Conservation (phyloP, 1,140 invertebrate genomes). For the Mycetomoellerius zeteki region DNA sequence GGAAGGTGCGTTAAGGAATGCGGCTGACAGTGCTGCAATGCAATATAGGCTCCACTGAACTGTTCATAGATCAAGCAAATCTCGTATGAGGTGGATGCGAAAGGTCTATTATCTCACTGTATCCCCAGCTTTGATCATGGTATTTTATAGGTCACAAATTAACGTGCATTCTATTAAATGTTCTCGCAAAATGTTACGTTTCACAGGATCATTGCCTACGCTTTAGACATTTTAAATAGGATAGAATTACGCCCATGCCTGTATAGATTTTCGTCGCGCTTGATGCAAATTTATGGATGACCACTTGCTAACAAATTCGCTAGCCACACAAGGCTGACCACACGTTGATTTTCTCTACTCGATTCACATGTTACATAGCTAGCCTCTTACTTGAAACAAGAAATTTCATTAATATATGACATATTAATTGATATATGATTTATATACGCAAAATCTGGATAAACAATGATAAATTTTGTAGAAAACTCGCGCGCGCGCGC, state of each 20-base stretch:
- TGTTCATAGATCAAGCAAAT: slow-evolving; percentile 50
- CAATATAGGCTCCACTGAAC: slow-evolving; percentile 37
- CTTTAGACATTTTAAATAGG: slow-evolving; percentile 11
- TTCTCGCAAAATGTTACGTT: slow-evolving; percentile 20
- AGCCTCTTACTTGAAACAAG: neutral
- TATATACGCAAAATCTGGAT: neutral
- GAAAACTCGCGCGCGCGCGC: no score
- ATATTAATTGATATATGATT: slow-evolving; percentile 31
- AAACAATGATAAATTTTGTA: neutral
- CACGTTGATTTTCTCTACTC: slow-evolving; percentile 27
- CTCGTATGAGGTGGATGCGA: slow-evolving; percentile 9
- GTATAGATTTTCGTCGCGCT: neutral
- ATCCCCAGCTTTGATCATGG: slow-evolving; percentile 28
- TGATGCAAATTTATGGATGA: slow-evolving; percentile 50
- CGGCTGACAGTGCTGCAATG: slow-evolving; percentile 15
- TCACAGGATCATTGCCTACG: neutral
- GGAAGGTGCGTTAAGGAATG: slow-evolving; percentile 33
- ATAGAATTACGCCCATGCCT: neutral
- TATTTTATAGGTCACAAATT: slow-evolving; percentile 45
- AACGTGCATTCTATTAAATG: slow-evolving; percentile 6
- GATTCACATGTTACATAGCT: neutral
- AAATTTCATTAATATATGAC: slow-evolving; percentile 1
- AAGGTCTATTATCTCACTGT: slow-evolving; percentile 2
- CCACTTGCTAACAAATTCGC: slow-evolving; percentile 53
- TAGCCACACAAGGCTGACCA: slow-evolving; percentile 8